Conservation (phyloP, 2,888 invertebrate genomes). For the Mylabris sibirica region DNA sequence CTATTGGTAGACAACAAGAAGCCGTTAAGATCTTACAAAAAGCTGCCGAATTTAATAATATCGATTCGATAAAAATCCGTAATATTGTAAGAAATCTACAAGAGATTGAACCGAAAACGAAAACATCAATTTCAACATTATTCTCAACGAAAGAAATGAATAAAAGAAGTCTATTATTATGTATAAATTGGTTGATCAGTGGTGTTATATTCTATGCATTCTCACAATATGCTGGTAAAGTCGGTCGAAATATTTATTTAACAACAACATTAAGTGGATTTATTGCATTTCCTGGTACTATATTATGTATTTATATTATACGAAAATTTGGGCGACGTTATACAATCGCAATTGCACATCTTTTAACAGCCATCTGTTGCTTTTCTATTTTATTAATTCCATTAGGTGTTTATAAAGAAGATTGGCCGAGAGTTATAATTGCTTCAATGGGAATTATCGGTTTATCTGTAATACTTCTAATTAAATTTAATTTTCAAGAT, state of each 20-base stretch:
- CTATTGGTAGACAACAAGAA: slow-evolving; percentile 63
- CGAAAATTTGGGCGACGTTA: slow-evolving; percentile 63
- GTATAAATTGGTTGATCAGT: slow-evolving; percentile 67
- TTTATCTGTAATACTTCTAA: slow-evolving; percentile 65
- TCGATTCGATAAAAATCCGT: slow-evolving; percentile 39
- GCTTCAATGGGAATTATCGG: slow-evolving; percentile 72
- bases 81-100: slow-evolving; percentile 37
- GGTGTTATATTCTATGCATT: slow-evolving; percentile 69
- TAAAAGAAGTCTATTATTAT: slow-evolving; percentile 62
- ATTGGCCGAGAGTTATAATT: slow-evolving; percentile 67
- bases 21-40: slow-evolving; percentile 61
- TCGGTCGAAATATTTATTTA: slow-evolving; percentile 66
- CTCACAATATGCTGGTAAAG: slow-evolving; percentile 66
- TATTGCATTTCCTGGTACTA: slow-evolving; percentile 65
- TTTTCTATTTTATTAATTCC: slow-evolving; percentile 64
- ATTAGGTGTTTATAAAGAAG: slow-evolving; percentile 58
- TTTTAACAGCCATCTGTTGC: slow-evolving; percentile 64
- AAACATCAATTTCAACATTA: slow-evolving; percentile 59
- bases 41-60: slow-evolving; percentile 55
- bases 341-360: slow-evolving; percentile 63
- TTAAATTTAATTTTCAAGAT: slow-evolving; percentile 21
- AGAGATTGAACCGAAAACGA: slow-evolving; percentile 20
- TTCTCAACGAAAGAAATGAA: slow-evolving; percentile 64
- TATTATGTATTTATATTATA: slow-evolving; percentile 64
- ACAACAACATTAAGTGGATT: slow-evolving; percentile 65